phyloP scores from a whole-genome alignment of 2,797 vertebrate species.

The Centropyge bicolor region DNA sequence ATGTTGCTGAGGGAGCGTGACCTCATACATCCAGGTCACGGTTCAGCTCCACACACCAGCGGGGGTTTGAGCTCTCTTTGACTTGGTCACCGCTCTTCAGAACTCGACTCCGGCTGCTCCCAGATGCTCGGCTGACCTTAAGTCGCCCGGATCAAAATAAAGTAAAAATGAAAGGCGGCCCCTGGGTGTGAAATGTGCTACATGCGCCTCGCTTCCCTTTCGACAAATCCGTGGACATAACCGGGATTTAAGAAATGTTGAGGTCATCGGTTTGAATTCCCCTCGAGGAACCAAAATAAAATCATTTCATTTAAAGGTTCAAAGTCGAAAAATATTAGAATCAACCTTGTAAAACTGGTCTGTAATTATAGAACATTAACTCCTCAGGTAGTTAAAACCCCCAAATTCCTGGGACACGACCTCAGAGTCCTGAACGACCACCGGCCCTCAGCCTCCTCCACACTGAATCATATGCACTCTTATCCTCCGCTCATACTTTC shows the following conservation, averaged over 20 bases:
- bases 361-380: background rate
- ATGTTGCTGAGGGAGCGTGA: constrained; percentile 27
- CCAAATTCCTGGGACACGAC: background rate
- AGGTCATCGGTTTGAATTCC: background rate
- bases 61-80: background rate
- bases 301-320: background rate
- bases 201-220: background rate
- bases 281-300: background rate
- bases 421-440: background rate
- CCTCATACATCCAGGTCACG: constrained; percentile 41
- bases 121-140: background rate
- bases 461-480: constrained; percentile 25
- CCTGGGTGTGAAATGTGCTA: background rate
- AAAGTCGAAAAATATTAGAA: background rate
- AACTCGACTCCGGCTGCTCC: constrained; percentile 1
- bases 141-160: background rate
- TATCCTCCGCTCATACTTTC: constrained; percentile 28
- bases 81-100: constrained; percentile 11
- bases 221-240: background rate
- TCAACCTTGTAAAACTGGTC: background rate
- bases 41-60: constrained; percentile 6
- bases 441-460: constrained; percentile 5
- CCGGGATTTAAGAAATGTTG: constrained; percentile 6
- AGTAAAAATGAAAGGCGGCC: background rate
- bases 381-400: background rate